Percentiles rank a stretch among this genome's conserved stretches.
Conservation (phyloP, 2,113 vertebrate species). For the Numenius arquata region DNA sequence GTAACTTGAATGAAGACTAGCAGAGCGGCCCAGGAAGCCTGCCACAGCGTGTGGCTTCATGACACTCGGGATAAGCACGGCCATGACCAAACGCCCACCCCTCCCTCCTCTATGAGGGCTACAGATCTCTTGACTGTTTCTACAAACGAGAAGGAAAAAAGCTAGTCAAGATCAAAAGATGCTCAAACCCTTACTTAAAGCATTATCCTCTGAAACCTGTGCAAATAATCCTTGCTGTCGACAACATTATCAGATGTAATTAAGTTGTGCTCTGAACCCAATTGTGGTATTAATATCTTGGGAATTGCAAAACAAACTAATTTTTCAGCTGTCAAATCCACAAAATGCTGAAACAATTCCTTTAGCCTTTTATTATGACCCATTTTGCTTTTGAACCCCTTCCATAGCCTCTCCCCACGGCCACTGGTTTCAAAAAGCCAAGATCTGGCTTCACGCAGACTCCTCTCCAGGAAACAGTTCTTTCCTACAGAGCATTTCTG, state of each 20-base stretch:
- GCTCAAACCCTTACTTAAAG: not conserved
- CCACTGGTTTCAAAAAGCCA: not conserved
- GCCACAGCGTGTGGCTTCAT: not conserved
- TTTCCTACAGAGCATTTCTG: not conserved
- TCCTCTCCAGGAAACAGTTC: not conserved
- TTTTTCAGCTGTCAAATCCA: not conserved
- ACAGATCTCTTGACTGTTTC: not conserved
- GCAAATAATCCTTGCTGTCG: not conserved
- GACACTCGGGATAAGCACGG: rapidly evolving
- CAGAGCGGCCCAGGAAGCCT: not conserved
- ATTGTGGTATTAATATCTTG: not conserved
- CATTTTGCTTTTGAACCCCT: not conserved
- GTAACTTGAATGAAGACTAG: not conserved
- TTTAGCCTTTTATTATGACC: not conserved
- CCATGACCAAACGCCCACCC: not conserved
- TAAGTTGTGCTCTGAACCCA: not conserved
- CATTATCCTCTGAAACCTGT: not conserved
- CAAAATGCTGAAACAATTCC: not conserved
- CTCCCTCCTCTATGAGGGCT: not conserved
- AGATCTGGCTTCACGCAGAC: not conserved
- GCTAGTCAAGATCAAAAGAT: not conserved
- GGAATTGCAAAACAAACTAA: not conserved
- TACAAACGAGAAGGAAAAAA: not conserved
- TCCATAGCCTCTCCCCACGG: not conserved
- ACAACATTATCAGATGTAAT: not conserved